Conservation (phyloP, 1,140 invertebrate species). For the Micrasema minimum region DNA sequence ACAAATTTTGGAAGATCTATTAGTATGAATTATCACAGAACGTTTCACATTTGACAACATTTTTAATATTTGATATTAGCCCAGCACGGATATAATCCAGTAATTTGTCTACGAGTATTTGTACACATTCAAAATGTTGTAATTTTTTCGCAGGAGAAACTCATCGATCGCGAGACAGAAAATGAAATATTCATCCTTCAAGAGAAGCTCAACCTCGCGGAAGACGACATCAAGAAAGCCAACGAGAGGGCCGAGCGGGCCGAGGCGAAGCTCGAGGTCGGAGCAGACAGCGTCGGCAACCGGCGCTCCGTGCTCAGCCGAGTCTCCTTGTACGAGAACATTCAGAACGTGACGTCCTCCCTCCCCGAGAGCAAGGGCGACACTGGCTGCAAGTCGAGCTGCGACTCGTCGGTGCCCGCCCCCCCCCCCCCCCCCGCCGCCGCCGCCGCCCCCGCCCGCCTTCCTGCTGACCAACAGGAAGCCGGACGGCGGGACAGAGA, state of each 20-base stretch:
- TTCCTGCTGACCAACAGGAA: conserved; percentile 52
- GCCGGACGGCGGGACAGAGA: conserved; percentile 49
- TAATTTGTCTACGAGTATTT: too few relatives aligned
- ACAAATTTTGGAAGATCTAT: too few relatives aligned
- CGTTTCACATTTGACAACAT: too few relatives aligned
- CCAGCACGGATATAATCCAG: too few relatives aligned
- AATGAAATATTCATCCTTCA: conserved; percentile 76
- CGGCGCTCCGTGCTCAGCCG: conserved; percentile 56
- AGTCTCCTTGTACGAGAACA: conserved; percentile 59
- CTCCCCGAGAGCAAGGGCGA: not conserved
- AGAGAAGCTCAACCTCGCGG: conserved; percentile 75
- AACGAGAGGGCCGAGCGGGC: conserved; percentile 71
- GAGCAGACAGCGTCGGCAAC: conserved; percentile 22
- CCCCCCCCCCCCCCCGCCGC: conserved; percentile 59
- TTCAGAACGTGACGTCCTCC: not conserved
- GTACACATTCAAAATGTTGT: too few relatives aligned
- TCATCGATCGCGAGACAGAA: conserved; percentile 74
- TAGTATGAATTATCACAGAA: too few relatives aligned
- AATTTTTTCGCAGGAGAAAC: conserved; percentile 74
- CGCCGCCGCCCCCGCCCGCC: conserved; percentile 52
- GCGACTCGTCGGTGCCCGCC: conserved; percentile 51
- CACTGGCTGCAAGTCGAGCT: not conserved
- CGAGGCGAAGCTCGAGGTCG: conserved; percentile 63
- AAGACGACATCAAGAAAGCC: conserved; percentile 73
- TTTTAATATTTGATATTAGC: too few relatives aligned